Base-by-base conservation (phyloP, 2,113 vertebrate genomes). In the Chionis minor region DNA sequence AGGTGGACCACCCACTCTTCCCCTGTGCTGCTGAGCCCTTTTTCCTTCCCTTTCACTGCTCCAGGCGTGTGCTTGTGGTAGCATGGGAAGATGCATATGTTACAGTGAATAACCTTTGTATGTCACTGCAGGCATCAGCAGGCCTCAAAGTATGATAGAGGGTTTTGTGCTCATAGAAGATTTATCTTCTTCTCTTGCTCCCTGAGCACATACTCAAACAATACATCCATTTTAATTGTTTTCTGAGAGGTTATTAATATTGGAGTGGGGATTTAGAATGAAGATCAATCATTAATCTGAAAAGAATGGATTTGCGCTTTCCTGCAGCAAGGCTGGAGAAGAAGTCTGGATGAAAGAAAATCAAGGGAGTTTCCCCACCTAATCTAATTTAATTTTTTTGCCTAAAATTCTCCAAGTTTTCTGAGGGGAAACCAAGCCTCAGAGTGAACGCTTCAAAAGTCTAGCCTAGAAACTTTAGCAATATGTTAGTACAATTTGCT, bases 171-270 rank as follows among this genome's bases (percentile, higher is more conserved):
- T 81, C 28, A 8, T 67, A 24, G 79, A 62, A 88, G 86, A 89
- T 95, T 91, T 94, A 92, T 95, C 74, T 8, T 70, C 54, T 88
- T 92, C 30, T 67, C 44, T 21, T 79, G 65, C 30, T 92, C 52
- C 33, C 35, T 89, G 86, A 81, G 77, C 63, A 49, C 81, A 85
- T 30, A 10, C 40, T 96, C 77, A 56, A 93, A 81, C 40, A 58
- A 42, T 91, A 75, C 81, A 92, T 92, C 78, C 45, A 81, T 92
- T 92, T 96, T 81, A 96, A 94, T 94, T 96, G 77, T 92, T 92
- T 90, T 86, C 69, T 79, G 86, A 94, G 83, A 87, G 82, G 81
- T 95, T 94, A 88, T 81, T 94, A 91, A 92, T 94, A 86, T 51
- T 96, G 58, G 74, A 97, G 51, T 74, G 77, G 51, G 8, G 73